Evolutionary conservation across 2,797 vertebrate species (phyloP).

Genomic region (Allobates femoralis): DNA sequence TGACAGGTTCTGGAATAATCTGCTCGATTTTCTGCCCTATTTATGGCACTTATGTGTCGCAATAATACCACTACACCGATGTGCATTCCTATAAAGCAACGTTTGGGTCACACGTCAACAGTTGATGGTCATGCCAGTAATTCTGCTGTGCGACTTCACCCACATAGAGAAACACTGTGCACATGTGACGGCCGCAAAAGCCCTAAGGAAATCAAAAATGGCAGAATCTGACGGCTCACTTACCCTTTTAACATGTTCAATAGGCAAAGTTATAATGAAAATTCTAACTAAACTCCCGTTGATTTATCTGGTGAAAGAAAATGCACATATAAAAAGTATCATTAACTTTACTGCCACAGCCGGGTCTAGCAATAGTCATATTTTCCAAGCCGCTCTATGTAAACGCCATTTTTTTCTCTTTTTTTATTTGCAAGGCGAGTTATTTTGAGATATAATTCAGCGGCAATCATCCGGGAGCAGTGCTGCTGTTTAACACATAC

Average conservation of each 20-base stretch:
- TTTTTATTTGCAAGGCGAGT: slow-evolving; percentile 57
- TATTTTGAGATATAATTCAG: slow-evolving; percentile 73
- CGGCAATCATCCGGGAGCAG: slow-evolving; percentile 79
- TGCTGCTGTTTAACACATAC: slow-evolving; percentile 84
- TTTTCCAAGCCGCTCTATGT: slow-evolving; percentile 45
- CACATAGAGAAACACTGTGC: background rate
- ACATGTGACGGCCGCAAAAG: background rate
- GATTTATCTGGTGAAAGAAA: slow-evolving; percentile 3
- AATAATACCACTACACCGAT: background rate
- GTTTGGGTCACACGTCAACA: background rate
- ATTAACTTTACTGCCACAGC: slow-evolving; percentile 31
- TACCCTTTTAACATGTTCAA: background rate
- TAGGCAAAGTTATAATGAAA: slow-evolving; percentile 22
- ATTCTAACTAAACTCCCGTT: slow-evolving; percentile 9
- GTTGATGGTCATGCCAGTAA: background rate
- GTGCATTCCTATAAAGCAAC: background rate
- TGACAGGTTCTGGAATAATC: too few species aligned
- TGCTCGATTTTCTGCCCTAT: background rate
- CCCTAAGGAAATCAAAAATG: background rate
- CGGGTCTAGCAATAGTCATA: background rate
- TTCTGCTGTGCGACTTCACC: background rate
- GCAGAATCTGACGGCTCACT: background rate
- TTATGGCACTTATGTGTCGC: too few species aligned
- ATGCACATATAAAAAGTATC: slow-evolving; percentile 23
- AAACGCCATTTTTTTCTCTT: slow-evolving; percentile 43